Evolutionary conservation across 1,140 invertebrate genomes (phyloP).

Genomic region (Zaprionus inermis): DNA sequence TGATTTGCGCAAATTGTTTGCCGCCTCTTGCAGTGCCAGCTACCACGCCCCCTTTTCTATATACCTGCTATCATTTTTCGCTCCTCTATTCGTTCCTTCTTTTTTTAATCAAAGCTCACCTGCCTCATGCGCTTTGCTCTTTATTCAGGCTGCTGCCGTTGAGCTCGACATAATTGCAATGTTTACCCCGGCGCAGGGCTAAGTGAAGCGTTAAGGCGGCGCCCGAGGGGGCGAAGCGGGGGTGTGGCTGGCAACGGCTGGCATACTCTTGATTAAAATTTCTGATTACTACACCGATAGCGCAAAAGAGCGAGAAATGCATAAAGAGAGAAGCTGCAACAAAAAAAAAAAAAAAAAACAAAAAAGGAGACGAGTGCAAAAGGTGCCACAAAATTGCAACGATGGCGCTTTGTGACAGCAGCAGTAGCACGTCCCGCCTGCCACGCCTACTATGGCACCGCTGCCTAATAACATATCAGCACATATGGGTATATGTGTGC

Average conservation of each 20-base stretch:
- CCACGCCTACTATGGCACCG: constrained; percentile 35
- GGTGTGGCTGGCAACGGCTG: constrained; percentile 28
- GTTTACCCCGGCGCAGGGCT: constrained; percentile 67
- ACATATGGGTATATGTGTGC: constrained; percentile 1
- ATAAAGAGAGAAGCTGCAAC: constrained; percentile 28
- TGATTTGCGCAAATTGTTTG: constrained; percentile 69
- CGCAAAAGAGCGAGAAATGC: constrained; percentile 58
- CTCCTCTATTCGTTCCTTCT: neutral
- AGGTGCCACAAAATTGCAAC: constrained; percentile 76
- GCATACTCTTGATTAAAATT: constrained; percentile 79
- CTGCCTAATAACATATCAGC: constrained; percentile 71
- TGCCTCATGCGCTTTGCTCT: constrained; percentile 56
- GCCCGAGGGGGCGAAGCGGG: constrained; percentile 25
- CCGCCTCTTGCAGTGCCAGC: constrained; percentile 19
- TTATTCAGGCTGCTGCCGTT: constrained; percentile 34
- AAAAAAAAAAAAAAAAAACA: constrained; percentile 24
- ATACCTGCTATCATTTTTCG: constrained; percentile 5
- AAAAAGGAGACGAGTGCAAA: constrained; percentile 38
- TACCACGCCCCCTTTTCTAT: neutral
- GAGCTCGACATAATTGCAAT: constrained; percentile 76
- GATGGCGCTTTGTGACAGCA: constrained; percentile 71
- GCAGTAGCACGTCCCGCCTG: constrained; percentile 18
- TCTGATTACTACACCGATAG: constrained; percentile 81
- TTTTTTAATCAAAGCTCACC: constrained; percentile 73
- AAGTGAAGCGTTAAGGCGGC: constrained; percentile 79